Percentiles rank a stretch among this genome's conserved stretches.
Evolutionary conservation across 2,113 vertebrate genomes (phyloP).

Genomic region (Malurus elegans): DNA sequence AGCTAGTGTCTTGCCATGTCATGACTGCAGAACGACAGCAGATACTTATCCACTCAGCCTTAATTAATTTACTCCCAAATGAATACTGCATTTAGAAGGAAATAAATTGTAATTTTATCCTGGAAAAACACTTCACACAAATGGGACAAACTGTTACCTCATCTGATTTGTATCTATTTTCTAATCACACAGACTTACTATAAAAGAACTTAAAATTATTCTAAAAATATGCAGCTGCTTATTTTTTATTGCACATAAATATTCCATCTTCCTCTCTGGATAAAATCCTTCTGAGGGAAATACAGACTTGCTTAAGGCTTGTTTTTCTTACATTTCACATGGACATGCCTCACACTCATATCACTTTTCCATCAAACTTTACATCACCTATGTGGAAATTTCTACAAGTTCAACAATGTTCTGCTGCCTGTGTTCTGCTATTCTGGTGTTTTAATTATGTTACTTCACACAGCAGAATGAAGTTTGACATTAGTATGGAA

Average conservation of each 20-base stretch:
- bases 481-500: not conserved
- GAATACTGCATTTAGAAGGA: constrained; percentile 34
- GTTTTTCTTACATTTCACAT: not conserved
- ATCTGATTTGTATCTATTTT: constrained; percentile 34
- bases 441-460: not conserved
- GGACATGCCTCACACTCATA: not conserved
- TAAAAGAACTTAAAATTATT: not conserved
- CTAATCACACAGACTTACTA: not conserved
- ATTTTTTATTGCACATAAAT: not conserved
- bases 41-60: constrained; percentile 49
- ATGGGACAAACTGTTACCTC: constrained; percentile 21
- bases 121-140: constrained; percentile 10
- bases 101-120: constrained; percentile 56
- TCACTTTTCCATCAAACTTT: not conserved
- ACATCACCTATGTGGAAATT: not conserved
- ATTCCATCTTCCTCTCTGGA: not conserved
- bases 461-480: not conserved
- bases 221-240: constrained; percentile 5
- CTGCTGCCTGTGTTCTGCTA: not conserved
- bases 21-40: constrained; percentile 29
- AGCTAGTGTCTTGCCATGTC: not conserved
- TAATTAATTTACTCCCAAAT: constrained; percentile 64
- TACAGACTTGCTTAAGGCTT: not conserved
- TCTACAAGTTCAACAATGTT: not conserved
- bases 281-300: not conserved